phyloP scores from a whole-genome alignment of 2,888 invertebrate genomes.

The Desoria tigrina region DNA sequence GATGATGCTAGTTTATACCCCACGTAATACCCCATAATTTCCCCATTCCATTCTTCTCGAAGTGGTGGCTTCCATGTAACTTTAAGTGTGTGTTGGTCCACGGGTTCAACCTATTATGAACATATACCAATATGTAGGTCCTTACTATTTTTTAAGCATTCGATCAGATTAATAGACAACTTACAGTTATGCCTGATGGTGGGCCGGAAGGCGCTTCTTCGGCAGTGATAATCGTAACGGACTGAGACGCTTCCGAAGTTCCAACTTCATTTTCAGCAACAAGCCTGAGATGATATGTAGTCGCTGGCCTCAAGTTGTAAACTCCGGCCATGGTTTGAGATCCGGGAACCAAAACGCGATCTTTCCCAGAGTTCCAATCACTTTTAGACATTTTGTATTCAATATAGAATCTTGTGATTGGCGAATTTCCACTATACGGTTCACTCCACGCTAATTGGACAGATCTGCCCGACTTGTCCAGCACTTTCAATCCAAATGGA shows the following conservation, averaged over 20 bases:
- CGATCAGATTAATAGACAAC: constrained; percentile 60
- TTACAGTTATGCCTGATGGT: constrained; percentile 50
- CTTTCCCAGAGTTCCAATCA: constrained; percentile 80
- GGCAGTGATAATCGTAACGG: constrained; percentile 90
- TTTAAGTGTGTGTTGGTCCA: constrained; percentile 77
- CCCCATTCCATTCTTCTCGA: constrained; percentile 88
- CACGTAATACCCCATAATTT: constrained; percentile 85
- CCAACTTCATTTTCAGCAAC: constrained; percentile 93
- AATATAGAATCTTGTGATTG: constrained; percentile 83
- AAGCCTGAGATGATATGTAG: constrained; percentile 88
- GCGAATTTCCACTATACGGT: constrained; percentile 88
- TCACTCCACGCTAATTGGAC: constrained; percentile 90
- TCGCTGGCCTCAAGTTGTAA: constrained; percentile 83
- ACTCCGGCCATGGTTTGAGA: constrained; percentile 86
- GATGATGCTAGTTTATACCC: constrained; percentile 49
- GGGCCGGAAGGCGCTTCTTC: constrained; percentile 68
- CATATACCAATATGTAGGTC: not conserved
- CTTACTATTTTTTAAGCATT: not conserved
- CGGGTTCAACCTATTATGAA: constrained; percentile 70
- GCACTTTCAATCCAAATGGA: constrained; percentile 81
- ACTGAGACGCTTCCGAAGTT: constrained; percentile 87
- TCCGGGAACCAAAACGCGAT: constrained; percentile 84
- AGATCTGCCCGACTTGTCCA: constrained; percentile 86
- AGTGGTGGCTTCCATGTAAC: constrained; percentile 90
- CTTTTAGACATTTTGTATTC: constrained; percentile 76